These are phyloP conservation scores for Sussaba pulchella DNA, from an alignment of 2,888 invertebrate species.

Conservation along the genomic window DNA sequence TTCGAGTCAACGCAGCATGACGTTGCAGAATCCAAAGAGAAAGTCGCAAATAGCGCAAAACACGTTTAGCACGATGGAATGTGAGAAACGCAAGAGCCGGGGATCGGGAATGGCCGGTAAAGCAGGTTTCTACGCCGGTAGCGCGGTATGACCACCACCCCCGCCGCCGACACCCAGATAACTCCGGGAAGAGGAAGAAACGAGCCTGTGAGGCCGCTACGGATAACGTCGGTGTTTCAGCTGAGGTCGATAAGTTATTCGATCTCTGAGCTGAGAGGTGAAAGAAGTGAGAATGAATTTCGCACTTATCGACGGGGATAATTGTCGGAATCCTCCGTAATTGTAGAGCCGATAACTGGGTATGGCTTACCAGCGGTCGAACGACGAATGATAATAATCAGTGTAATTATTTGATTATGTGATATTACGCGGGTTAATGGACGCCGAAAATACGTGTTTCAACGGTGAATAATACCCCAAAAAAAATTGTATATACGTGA, in stretches of 20 bases:
- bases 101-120: slow-evolving; percentile 73
- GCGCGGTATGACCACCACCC: slow-evolving; percentile 84
- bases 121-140: slow-evolving; percentile 80
- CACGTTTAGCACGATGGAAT: slow-evolving; percentile 82
- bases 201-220: slow-evolving; percentile 73
- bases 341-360: slow-evolving; percentile 21
- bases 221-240: not conserved
- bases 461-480: slow-evolving; percentile 43
- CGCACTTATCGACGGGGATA: not conserved
- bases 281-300: not conserved
- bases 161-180: slow-evolving; percentile 81
- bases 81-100: slow-evolving; percentile 78
- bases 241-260: slow-evolving; percentile 15
- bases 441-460: slow-evolving; percentile 14
- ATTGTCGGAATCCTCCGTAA: not conserved
- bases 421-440: slow-evolving; percentile 36
- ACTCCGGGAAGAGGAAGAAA: slow-evolving; percentile 80
- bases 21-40: slow-evolving; percentile 81
- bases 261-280: not conserved
- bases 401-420: slow-evolving; percentile 45
- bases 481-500: slow-evolving; percentile 50
- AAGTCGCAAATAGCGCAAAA: slow-evolving; percentile 82
- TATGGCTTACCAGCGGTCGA: not conserved
- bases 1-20: slow-evolving; percentile 82
- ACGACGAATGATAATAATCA: slow-evolving; percentile 41